Evolutionary conservation across 2,888 invertebrate species (phyloP).

Genomic region (Volucella inflata): DNA sequence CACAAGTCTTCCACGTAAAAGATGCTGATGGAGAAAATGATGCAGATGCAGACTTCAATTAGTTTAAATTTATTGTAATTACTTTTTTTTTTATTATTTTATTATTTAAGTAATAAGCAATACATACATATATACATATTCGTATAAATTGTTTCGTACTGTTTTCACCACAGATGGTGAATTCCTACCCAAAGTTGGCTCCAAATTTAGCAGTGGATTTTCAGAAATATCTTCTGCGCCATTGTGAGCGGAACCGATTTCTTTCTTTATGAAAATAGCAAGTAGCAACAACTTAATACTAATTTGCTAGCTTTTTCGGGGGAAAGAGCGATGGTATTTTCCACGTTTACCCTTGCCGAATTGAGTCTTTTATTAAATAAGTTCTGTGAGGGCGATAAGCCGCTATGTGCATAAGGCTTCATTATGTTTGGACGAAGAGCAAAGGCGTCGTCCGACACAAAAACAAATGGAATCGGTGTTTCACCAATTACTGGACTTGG

Average conservation of each 20-base stretch:
- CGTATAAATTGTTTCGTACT: constrained; percentile 39
- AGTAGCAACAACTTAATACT: too few relatives aligned
- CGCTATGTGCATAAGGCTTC: too few relatives aligned
- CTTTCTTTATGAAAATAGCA: constrained; percentile 56
- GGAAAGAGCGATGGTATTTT: constrained; percentile 44
- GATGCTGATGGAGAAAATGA: too few relatives aligned
- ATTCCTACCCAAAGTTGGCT: too few relatives aligned
- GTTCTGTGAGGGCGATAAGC: constrained; percentile 32
- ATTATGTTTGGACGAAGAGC: too few relatives aligned
- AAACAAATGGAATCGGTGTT: too few relatives aligned
- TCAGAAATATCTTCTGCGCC: constrained; percentile 33
- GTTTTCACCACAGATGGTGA: constrained; percentile 33
- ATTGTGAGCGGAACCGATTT: constrained; percentile 45
- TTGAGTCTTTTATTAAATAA: constrained; percentile 53
- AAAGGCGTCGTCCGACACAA: too few relatives aligned
- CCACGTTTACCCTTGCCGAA: constrained; percentile 48
- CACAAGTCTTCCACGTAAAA: too few relatives aligned
- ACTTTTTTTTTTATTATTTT: constrained; percentile 21
- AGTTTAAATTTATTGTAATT: constrained; percentile 31
- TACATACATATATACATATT: too few relatives aligned
- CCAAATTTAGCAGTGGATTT: too few relatives aligned
- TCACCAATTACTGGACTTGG: too few relatives aligned
- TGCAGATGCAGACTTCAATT: constrained; percentile 34
- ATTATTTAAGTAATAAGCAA: constrained; percentile 22
- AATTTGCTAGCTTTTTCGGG: too few relatives aligned